Evolutionary conservation across 2,797 vertebrate species (phyloP).

Genomic region (Zenarchopterus dispar): DNA sequence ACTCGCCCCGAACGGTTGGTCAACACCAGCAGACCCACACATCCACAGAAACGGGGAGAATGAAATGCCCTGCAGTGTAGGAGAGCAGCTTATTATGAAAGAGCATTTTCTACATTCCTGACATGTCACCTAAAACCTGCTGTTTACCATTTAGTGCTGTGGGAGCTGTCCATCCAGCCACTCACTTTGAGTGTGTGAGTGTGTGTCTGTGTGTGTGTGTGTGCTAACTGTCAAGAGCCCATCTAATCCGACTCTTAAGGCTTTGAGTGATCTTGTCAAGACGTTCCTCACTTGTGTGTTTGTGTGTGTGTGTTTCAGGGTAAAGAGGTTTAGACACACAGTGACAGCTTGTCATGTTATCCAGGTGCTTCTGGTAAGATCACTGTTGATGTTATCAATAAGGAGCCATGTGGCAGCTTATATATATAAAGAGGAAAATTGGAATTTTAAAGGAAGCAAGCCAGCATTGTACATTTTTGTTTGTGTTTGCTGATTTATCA

Average conservation of each 20-base stretch:
- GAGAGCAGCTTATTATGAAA: slow-evolving; percentile 77
- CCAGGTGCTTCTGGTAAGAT: slow-evolving; percentile 54
- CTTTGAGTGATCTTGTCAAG: slow-evolving; percentile 61
- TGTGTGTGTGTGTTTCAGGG: slow-evolving; percentile 34
- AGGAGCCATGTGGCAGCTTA: slow-evolving; percentile 14
- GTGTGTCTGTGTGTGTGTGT: slow-evolving; percentile 14
- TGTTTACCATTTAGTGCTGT: slow-evolving; percentile 87
- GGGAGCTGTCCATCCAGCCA: slow-evolving; percentile 73
- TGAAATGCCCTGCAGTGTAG: slow-evolving; percentile 58
- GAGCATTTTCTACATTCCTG: slow-evolving; percentile 87
- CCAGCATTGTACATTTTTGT: no score
- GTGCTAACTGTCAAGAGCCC: slow-evolving; percentile 38
- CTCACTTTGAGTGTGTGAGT: slow-evolving; percentile 22
- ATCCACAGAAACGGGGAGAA: slow-evolving; percentile 29
- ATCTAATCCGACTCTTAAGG: slow-evolving; percentile 53
- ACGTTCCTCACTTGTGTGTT: slow-evolving; percentile 31
- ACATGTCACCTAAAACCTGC: slow-evolving; percentile 82
- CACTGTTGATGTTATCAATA: slow-evolving; percentile 48
- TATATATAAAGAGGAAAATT: not conserved
- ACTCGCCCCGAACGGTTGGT: slow-evolving; percentile 16
- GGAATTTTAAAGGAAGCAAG: no score
- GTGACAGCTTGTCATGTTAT: slow-evolving; percentile 59
- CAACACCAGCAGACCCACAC: slow-evolving; percentile 15
- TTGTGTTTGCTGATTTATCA: no score
- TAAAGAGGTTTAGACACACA: slow-evolving; percentile 16